Evolutionary conservation across 1,140 invertebrate species (phyloP).

Genomic region (Parasteatoda tepidariorum): DNA sequence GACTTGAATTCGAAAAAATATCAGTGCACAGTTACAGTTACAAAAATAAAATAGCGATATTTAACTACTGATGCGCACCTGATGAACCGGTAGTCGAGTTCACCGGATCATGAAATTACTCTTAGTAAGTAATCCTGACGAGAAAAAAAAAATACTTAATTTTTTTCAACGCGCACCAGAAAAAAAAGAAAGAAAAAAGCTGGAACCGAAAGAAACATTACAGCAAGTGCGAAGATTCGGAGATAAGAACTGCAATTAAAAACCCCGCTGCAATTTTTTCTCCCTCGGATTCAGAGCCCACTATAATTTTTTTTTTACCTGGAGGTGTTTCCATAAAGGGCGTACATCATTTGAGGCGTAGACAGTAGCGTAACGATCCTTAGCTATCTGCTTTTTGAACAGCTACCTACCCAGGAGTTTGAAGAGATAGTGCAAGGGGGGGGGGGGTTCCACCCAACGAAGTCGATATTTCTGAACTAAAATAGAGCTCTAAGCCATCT

Average conservation of each 20-base stretch:
- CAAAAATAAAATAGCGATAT: not conserved
- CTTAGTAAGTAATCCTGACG: not conserved
- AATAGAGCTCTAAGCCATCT: not conserved
- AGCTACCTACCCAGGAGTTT: not conserved
- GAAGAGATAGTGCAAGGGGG: not conserved
- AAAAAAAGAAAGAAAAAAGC: not conserved
- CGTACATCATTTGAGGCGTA: constrained; percentile 12
- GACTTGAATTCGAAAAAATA: too few relatives aligned
- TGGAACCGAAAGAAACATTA: not conserved
- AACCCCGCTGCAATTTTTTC: not conserved
- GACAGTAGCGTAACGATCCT: constrained; percentile 37
- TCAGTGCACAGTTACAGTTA: not conserved
- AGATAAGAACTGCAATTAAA: constrained; percentile 55
- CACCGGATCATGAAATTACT: not conserved
- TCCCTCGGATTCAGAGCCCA: not conserved
- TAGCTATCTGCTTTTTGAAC: constrained; percentile 8
- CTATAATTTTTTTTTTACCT: not conserved
- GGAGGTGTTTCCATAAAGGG: not conserved
- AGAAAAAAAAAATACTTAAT: not conserved
- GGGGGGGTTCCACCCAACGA: not conserved
- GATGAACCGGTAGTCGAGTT: not conserved
- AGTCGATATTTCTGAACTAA: constrained; percentile 13
- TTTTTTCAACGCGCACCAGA: not conserved
- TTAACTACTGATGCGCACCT: not conserved
- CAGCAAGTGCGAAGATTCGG: not conserved